Conservation (phyloP, 2,113 vertebrate species). For the Plecotus auritus region DNA sequence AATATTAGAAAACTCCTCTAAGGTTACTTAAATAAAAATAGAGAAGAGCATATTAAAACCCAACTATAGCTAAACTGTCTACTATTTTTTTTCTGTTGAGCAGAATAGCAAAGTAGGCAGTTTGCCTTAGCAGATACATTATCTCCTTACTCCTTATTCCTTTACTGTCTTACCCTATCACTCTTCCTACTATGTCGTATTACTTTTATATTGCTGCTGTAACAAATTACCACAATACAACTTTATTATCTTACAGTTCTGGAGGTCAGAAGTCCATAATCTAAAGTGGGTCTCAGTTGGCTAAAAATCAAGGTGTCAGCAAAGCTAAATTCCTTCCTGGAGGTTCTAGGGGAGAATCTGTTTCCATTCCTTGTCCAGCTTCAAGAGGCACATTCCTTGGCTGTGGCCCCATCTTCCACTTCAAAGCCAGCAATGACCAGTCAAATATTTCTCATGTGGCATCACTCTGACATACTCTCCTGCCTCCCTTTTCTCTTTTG, state of each 20-base stretch:
- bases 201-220: background rate
- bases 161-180: background rate
- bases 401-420: background rate
- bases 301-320: background rate
- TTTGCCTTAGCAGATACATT: conserved; percentile 27
- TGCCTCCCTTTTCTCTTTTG: background rate
- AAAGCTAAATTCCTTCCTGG: background rate
- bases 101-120: background rate
- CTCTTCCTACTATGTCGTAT: background rate
- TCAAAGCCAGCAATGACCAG: background rate
- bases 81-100: background rate
- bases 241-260: background rate
- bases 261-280: background rate
- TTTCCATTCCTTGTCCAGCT: background rate
- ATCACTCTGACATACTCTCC: background rate
- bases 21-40: conserved; percentile 11
- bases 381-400: background rate
- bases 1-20: conserved; percentile 43
- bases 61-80: background rate
- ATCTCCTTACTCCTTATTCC: background rate
- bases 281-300: background rate
- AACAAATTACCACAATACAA: background rate
- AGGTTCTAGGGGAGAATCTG: background rate
- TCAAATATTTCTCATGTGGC: background rate
- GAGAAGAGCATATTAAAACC: conserved; percentile 2